These are phyloP conservation scores for Tiliacea citrago DNA, from an alignment of 2,888 invertebrate species.

Conservation along the genomic window DNA sequence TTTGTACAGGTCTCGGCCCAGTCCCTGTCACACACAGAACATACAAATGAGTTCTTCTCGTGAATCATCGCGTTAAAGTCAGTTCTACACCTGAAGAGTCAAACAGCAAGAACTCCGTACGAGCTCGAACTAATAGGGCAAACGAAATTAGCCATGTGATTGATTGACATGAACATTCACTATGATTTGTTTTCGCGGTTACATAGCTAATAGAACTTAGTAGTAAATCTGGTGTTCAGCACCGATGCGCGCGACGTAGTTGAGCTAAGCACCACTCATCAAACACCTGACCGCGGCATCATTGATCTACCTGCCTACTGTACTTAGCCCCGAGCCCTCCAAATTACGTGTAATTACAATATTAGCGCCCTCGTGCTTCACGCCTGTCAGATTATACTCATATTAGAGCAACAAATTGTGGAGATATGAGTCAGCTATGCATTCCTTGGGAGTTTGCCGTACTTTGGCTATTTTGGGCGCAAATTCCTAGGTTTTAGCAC, in stretches of 20 bases:
- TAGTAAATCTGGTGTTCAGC: neutral
- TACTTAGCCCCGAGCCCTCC: neutral
- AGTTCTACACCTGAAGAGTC: neutral
- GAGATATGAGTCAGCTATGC: slow-evolving; percentile 44
- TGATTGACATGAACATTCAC: neutral
- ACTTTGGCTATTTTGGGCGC: slow-evolving; percentile 8
- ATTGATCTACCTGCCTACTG: slow-evolving; percentile 7
- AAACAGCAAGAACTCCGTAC: neutral
- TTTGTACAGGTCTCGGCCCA: too few species aligned
- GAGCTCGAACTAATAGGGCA: neutral
- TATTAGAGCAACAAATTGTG: slow-evolving; percentile 32
- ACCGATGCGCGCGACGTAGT: neutral
- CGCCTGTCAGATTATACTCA: slow-evolving; percentile 35
- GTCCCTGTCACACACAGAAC: too few species aligned
- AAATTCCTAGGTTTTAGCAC: neutral
- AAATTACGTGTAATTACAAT: slow-evolving; percentile 31
- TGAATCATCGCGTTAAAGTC: neutral
- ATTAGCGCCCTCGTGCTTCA: slow-evolving; percentile 49
- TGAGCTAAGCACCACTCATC: too few species aligned
- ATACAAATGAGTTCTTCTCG: neutral
- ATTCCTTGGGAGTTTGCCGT: slow-evolving; percentile 13
- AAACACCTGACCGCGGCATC: neutral
- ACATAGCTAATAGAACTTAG: neutral
- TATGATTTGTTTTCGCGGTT: neutral
- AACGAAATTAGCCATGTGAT: neutral